Conservation (phyloP, 2,888 invertebrate species). For the Torymus aiolomorphi region DNA sequence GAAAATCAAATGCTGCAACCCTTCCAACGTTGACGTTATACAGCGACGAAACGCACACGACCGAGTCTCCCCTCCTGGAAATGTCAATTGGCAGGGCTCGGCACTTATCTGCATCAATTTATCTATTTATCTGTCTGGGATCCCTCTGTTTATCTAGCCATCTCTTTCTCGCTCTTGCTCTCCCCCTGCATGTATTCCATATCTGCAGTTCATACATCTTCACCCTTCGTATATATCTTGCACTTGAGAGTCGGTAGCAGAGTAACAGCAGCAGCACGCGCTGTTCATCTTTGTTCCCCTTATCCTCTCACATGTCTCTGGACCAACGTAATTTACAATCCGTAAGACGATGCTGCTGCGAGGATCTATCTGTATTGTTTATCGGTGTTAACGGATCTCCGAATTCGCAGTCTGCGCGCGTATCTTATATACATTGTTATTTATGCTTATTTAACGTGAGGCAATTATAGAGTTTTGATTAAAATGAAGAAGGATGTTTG, state of each 20-base stretch:
- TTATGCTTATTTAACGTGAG: no score
- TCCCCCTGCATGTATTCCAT: no score
- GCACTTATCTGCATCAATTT: conserved; percentile 26
- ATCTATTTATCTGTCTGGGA: conserved; percentile 33
- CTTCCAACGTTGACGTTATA: no score
- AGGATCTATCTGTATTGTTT: neutral
- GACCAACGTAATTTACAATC: conserved; percentile 18
- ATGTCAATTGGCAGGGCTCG: conserved; percentile 23
- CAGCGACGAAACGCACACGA: neutral
- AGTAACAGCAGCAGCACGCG: no score
- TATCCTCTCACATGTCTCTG: no score
- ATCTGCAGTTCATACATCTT: conserved; percentile 27
- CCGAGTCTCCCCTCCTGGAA: neutral
- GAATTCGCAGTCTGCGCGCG: no score
- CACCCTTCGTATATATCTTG: conserved; percentile 15
- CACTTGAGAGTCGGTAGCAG: neutral
- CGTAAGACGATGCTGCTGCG: neutral
- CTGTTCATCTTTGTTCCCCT: neutral
- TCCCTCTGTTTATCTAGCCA: conserved; percentile 34
- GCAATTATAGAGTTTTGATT: no score
- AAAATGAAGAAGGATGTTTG: no score
- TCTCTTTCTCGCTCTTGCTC: neutral
- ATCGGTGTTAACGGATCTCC: no score
- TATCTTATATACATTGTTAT: no score
- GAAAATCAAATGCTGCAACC: no score